phyloP scores from a whole-genome alignment of 2,888 invertebrate species.

The Watsonalla binaria region DNA sequence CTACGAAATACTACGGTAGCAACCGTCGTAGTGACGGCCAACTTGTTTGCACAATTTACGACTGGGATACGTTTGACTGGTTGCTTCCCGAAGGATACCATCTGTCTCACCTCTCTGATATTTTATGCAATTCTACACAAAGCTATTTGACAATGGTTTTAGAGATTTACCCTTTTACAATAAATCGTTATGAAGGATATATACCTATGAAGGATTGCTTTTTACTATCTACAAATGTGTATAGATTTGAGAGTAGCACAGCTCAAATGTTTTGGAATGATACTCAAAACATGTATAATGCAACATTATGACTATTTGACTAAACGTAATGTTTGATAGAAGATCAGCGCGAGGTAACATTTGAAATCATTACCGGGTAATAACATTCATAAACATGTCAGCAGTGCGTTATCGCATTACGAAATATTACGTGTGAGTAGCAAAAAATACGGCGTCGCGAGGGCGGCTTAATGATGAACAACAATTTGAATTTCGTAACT shows the following conservation, averaged over 20 bases:
- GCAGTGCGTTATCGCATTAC: background rate
- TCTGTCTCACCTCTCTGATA: constrained; percentile 5
- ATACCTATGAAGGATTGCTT: no score
- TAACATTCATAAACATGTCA: background rate
- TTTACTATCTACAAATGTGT: no score
- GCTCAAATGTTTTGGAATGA: no score
- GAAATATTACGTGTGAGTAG: background rate
- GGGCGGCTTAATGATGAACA: constrained; percentile 1
- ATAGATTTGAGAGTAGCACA: no score
- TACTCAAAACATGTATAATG: no score
- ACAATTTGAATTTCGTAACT: constrained; percentile 1
- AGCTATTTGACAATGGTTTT: background rate
- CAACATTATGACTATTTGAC: background rate
- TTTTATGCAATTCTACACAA: background rate
- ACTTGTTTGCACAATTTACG: constrained; percentile 40
- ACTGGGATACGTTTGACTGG: constrained; percentile 31
- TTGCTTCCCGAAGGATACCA: constrained; percentile 15
- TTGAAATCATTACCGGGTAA: background rate
- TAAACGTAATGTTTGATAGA: background rate
- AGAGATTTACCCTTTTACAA: no score
- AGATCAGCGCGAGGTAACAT: background rate
- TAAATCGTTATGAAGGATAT: no score
- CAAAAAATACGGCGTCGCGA: background rate
- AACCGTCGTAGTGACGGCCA: constrained; percentile 29
- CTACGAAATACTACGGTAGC: constrained; percentile 24